phyloP scores from a whole-genome alignment of 2,888 invertebrate genomes.

The Hirtodrosophila cameraria region DNA sequence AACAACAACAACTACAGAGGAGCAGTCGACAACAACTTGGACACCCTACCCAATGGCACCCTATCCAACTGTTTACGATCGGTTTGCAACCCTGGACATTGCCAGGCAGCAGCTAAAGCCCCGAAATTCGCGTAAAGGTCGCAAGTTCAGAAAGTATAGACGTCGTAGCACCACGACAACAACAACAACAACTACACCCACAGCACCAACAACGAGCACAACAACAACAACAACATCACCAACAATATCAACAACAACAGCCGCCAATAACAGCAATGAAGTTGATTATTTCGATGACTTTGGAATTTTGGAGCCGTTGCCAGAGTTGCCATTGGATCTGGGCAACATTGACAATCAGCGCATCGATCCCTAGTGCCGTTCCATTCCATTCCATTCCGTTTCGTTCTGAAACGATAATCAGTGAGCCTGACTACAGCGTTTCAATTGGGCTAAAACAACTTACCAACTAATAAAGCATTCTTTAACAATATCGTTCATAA shows the following conservation, averaged over 20 bases:
- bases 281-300: constrained; percentile 11
- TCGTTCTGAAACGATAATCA: not conserved
- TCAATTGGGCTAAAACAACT: not conserved
- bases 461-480: not conserved
- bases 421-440: constrained; percentile 14
- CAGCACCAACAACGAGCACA: too few relatives aligned
- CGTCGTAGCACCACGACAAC: constrained; percentile 49
- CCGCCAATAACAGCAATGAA: not conserved
- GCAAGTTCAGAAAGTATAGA: constrained; percentile 49
- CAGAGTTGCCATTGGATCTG: constrained; percentile 50
- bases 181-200: constrained; percentile 14
- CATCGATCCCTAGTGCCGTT: constrained; percentile 40
- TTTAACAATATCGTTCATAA: not conserved
- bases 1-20: constrained; percentile 4
- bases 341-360: constrained; percentile 63
- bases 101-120: constrained; percentile 7
- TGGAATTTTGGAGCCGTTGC: constrained; percentile 50
- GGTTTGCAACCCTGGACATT: constrained; percentile 13
- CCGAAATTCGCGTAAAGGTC: constrained; percentile 49
- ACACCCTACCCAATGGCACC: constrained; percentile 47
- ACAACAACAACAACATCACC: constrained; percentile 20
- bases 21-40: constrained; percentile 27
- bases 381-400: too few relatives aligned
- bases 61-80: constrained; percentile 42
- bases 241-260: constrained; percentile 11